phyloP scores from a whole-genome alignment of 2,888 invertebrate species.

The Nymphalis c-album region DNA sequence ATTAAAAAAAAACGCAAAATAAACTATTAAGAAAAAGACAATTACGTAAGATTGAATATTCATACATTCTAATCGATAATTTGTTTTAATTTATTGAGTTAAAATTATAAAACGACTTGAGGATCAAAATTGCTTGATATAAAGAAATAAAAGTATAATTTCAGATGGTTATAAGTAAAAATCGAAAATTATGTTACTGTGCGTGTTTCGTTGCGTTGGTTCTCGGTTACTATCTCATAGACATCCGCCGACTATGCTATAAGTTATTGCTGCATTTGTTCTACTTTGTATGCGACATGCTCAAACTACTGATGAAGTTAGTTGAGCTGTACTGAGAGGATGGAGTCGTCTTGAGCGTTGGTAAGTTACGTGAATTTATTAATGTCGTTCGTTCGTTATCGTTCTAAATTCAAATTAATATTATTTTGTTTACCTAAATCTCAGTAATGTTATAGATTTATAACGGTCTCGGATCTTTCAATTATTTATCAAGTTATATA shows the following conservation, averaged over 20 bases:
- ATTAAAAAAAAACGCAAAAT: too few relatives aligned
- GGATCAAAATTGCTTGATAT: constrained; percentile 2
- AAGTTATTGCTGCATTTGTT: constrained; percentile 67
- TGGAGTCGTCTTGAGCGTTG: constrained; percentile 40
- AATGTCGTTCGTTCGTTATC: background rate
- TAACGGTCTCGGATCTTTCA: too few relatives aligned
- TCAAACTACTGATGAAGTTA: constrained; percentile 70
- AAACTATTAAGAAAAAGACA: too few relatives aligned
- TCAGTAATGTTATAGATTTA: too few relatives aligned
- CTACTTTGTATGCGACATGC: constrained; percentile 68
- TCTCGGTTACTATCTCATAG: constrained; percentile 59
- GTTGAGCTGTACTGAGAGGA: constrained; percentile 69
- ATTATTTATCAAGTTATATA: too few relatives aligned
- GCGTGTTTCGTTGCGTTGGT: constrained; percentile 52
- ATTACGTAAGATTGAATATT: too few relatives aligned
- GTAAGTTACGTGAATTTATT: constrained; percentile 13
- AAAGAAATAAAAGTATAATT: constrained; percentile 37
- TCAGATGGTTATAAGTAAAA: constrained; percentile 73
- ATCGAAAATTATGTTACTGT: constrained; percentile 57
- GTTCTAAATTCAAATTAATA: background rate
- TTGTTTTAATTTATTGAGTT: too few relatives aligned
- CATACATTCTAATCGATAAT: too few relatives aligned
- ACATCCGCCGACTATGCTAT: constrained; percentile 69
- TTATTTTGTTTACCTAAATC: too few relatives aligned
- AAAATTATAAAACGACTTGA: background rate